Evolutionary conservation across 2,797 vertebrate genomes (phyloP), one percentile per base, ranked within the genome.

Genomic region (Loris lydekkerianus): DNA sequence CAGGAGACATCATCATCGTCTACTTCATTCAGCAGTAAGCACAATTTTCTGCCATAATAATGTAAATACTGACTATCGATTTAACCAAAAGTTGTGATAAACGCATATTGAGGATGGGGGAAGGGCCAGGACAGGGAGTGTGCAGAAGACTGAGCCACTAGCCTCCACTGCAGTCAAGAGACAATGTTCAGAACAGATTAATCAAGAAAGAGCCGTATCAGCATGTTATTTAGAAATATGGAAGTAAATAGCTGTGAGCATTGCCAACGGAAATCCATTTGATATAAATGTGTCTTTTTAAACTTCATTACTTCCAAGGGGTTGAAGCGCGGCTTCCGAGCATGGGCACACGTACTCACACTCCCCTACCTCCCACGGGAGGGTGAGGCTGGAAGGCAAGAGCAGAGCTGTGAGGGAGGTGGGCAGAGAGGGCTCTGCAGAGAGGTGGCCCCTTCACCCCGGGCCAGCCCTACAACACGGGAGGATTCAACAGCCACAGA

Each of bases 21-120:
- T 23, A 53, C 49, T 89, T 61, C 61, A 77, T 56, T 63, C 49
- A 63, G 61, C 69, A 43, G 58, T 58, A 75, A 95, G 40, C 23
- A 60, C 49, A 85, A 82, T 86, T 73, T 78, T 61, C 86, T 78
- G 49, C 78, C 92, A 20, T 67, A 25, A 53, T 63, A 82, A 73
- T 29, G 75, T 23, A 93, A 93, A 91, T 70, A 83, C 61, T 84
- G 63, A 17, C 49, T 37, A 58, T 73, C 31, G 82, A 78, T 91
- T 88, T 80, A 72, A 88, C 77, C 95, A 81, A 83, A 92, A 94
- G 69, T 56, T 91, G 80, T 83, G 78, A 89, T 49, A 17, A 69
- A 67, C 92, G 21, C 56, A 4, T 65, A 72, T 27, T 11, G 10
- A 77, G 46, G 63, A 13, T 25, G 72, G n/a, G 34, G 43, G 31